Evolutionary conservation across 92 coral and sea anemone species (phyloP), one percentile per base, ranked within the genome.

Genomic region (Umimayanthus kanabou): DNA sequence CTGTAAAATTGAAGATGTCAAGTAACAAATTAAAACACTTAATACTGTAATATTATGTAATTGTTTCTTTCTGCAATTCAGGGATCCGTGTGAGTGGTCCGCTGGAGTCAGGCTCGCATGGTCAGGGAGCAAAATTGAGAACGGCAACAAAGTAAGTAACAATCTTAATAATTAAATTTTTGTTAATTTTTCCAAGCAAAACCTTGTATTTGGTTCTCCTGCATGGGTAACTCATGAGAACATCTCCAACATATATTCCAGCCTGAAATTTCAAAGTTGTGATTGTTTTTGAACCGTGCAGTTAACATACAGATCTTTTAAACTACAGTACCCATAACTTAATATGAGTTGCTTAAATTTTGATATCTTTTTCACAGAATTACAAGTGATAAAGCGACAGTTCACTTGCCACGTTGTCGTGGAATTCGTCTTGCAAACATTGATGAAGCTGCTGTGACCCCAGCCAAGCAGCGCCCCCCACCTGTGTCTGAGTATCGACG

Each of bases 51-150:
- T 43, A 43, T 43, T 43, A 6, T 13, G 29, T 58, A 58, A 80
- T 0, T 57, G 43, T 29, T 20, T 58, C 1, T 71, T 81, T 37
- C 15, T 88, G 8, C 20, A 30, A 28, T 69, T 20, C 85, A 94
- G 98, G 98, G 13, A 94, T 94, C 82, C 94, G 98, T 33, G 98
- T 94, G 10, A 93, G 95, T 82, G 94, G 94, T 7, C 94, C 95
- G 49, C 87, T 90, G n/a, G 98, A 94, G 65, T 55, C 93, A 0
- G 69, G 90, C 33, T 76, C 91, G 13, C 65, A 91, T 23, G 18
- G 89, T 3, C 92, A 90, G 40, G 98, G 89, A 39, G 81, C 94
- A 18, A 89, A 74, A 69, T 80, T 94, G 18, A 89, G 98, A 29
- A 93, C 98, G 10, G 98, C 98, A 45, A 85, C 89, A 78, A 93